Base-by-base conservation (phyloP, 2,113 vertebrate species). In the Heterocephalus glaber region DNA sequence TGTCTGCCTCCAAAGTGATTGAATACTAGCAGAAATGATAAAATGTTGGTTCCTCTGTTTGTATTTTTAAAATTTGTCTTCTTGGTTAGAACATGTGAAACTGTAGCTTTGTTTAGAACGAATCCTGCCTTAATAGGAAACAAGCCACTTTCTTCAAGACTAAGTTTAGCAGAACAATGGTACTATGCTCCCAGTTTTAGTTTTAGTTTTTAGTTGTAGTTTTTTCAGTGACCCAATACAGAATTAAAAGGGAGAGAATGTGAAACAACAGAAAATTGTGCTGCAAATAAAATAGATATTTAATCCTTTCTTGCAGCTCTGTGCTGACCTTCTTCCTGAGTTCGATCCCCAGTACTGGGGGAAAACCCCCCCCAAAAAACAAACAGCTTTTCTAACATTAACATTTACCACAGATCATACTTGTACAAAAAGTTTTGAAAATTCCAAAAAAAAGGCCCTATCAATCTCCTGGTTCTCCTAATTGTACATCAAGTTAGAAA, bases 41-140 rank as follows among this genome's bases (percentile, higher is more conserved):
- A 95, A 72, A 90, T 74, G 26, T 56, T 82, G 63, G 19, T 14
- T 81, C 44, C 11, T 92, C 80, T 88, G 30, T 89, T 94, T 44
- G n/a, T 89, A 19, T 24, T 87, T 90, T 85, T 66, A 30, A n/a
- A 28, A 41, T 93, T 92, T 66, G 17, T 94, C 86, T 90, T 92
- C 70, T 90, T 89, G 52, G 56, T 86, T 86, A 19, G 26, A 41
- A 81, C 44, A 28, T 74, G 60, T 85, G 76, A 8, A 54, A 13
- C 24, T 85, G 20, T 63, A 3, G 22, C 56, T 90, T 92, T 90
- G 47, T 47, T 72, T 35, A 79, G 38, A 96, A 38, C 17, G 95
- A 82, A 94, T 61, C 20, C 81, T 93, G n/a, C 47, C 22, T 89
- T 83, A 83, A 28, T 56, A 79, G 49, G 80, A 81, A 83, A 89